Conservation (phyloP, 2,888 invertebrate genomes). For the Teleiodes luculella region DNA sequence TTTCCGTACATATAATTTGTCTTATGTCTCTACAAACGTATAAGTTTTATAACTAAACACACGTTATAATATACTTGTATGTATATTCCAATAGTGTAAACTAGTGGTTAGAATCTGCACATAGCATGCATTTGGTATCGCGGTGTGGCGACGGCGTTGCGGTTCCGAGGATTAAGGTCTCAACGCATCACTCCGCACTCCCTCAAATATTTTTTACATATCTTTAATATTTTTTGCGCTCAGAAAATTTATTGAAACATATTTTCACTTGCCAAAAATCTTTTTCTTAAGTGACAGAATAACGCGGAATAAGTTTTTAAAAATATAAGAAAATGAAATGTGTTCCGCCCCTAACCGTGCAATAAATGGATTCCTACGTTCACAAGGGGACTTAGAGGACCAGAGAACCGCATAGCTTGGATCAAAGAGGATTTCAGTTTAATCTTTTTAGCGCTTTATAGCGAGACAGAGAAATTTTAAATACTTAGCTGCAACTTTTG, state of each 20-base stretch:
- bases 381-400: constrained; percentile 4
- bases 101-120: constrained; percentile 20
- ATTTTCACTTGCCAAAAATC: too few relatives aligned
- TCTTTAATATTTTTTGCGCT: too few relatives aligned
- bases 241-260: too few relatives aligned
- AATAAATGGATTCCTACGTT: constrained; percentile 2
- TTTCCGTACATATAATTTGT: too few relatives aligned
- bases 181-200: too few relatives aligned
- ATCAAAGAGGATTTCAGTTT: constrained; percentile 1
- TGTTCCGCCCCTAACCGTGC: constrained; percentile 12
- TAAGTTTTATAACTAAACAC: too few relatives aligned
- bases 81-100: too few relatives aligned
- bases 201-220: too few relatives aligned
- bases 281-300: too few relatives aligned
- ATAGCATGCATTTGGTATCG: constrained; percentile 18
- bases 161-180: background rate
- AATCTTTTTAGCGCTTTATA: background rate
- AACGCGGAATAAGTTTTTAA: too few relatives aligned
- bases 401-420: background rate
- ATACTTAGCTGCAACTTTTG: background rate
- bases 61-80: too few relatives aligned
- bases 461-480: background rate
- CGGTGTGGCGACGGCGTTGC: background rate
- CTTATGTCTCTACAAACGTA: too few relatives aligned
- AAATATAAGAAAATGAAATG: constrained; percentile 3